These are phyloP conservation scores for Phenganax stokvisi DNA, from an alignment of 92 coral and sea anemone genomes.

Conservation along the genomic window DNA sequence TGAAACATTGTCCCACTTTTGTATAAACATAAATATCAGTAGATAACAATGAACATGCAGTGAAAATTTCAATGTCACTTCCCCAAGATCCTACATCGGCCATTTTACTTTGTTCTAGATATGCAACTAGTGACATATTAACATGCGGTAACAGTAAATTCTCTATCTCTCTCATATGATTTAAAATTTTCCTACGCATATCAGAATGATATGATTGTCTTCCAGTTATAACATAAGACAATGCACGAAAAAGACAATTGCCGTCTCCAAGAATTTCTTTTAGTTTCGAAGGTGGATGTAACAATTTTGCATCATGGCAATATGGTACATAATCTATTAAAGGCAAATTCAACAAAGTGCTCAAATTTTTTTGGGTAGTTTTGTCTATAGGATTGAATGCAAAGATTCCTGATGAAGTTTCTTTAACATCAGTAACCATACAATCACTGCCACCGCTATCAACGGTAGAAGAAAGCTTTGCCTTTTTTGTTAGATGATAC, in stretches of 20 bases:
- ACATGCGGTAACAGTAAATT: constrained; percentile 32
- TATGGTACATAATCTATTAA: constrained; percentile 14
- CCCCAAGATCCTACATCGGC: constrained; percentile 53
- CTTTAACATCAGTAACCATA: constrained; percentile 6
- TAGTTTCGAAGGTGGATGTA: constrained; percentile 33
- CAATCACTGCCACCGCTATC: neutral
- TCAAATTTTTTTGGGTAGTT: constrained; percentile 4
- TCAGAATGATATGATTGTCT: constrained; percentile 30
- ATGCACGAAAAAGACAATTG: constrained; percentile 52
- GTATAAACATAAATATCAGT: constrained; percentile 53
- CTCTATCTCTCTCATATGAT: constrained; percentile 43
- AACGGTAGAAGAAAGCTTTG: neutral
- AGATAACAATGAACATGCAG: constrained; percentile 46
- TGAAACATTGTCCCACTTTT: constrained; percentile 31
- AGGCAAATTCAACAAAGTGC: constrained; percentile 10
- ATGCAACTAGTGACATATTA: constrained; percentile 28
- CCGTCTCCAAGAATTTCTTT: constrained; percentile 51
- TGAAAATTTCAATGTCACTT: constrained; percentile 59
- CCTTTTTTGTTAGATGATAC: neutral
- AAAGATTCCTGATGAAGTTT: constrained; percentile 6
- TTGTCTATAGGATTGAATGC: constrained; percentile 2
- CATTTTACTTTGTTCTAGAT: constrained; percentile 52
- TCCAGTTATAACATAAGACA: constrained; percentile 54
- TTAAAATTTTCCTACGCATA: constrained; percentile 25
- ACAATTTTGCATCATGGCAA: constrained; percentile 27